Base-by-base conservation (phyloP, 2,113 vertebrate species). In the Sinosuthora webbiana region DNA sequence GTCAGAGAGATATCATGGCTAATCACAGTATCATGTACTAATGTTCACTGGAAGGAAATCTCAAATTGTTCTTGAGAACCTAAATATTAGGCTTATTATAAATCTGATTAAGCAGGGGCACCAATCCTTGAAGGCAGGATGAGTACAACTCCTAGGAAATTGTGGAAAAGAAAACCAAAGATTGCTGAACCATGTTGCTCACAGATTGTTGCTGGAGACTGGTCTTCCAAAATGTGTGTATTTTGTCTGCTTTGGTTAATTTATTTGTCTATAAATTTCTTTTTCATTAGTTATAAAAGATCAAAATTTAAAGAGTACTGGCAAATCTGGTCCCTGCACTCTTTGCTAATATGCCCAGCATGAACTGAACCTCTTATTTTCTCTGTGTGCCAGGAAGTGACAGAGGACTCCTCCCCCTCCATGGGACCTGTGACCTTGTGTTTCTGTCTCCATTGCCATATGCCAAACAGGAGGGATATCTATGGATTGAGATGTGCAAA, bases 41-140 rank as follows among this genome's bases (percentile, higher is more conserved):
- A 86, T 68, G 64, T 78, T 94, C 76, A 37, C 71, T 96, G 88
- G 71, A 93, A 97, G 95, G 92, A 95, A 96, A 93, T 62, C 71
- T 93, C 49, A 81, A 81, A 86, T 95, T 96, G 88, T 95, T 96
- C 83, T 81, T 37, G 44, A 94, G 83, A 94, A 86, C 53, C 77
- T 90, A 80, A 93, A 83, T 91, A 86, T 95, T 86, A 83, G 56
- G 28, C 17, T 93, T 88, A 57, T 53, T 85, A 88, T 52, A 91
- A 91, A 89, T 37, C 39, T 94, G 81, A 95, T 94, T 83, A 90
- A 87, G 47, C 44, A 79, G 41, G 11, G 87, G 45, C 67, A 85
- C 53, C 30, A 56, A 15, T 50, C 81, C 75, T 69, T 60, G 16
- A 76, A 52, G 75, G n/a, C 33, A 62, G 57, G 30, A 45, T 50